Evolutionary conservation across 2,113 vertebrate species (phyloP).

Genomic region (Fukomys damarensis): DNA sequence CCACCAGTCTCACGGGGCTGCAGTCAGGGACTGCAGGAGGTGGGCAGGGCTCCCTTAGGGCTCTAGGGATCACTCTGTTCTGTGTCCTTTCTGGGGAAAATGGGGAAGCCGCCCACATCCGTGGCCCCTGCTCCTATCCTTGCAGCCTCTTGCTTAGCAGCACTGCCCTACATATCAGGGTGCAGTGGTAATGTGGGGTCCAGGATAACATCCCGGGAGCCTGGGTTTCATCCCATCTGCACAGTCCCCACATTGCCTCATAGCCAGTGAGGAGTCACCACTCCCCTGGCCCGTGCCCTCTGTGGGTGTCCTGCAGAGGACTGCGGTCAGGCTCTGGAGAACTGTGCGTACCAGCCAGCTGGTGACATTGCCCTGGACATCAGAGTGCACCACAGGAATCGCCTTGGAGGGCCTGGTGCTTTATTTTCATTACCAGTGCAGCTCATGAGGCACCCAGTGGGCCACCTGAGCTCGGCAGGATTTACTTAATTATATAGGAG

Average conservation of each 20-base stretch:
- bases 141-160: no score
- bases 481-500: background rate
- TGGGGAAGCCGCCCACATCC: fast-evolving
- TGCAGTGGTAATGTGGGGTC: fast-evolving
- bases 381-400: background rate
- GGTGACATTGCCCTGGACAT: fast-evolving
- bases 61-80: background rate
- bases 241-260: background rate
- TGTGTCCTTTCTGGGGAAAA: background rate
- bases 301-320: fast-evolving
- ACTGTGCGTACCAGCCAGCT: background rate
- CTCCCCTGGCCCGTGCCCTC: background rate
- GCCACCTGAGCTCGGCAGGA: background rate
- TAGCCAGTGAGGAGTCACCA: background rate
- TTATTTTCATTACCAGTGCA: slow-evolving; percentile 43
- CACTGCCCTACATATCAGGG: background rate
- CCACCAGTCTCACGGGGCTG: background rate
- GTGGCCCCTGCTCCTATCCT: fast-evolving
- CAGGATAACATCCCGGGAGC: background rate
- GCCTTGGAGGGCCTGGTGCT: background rate
- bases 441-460: background rate
- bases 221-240: background rate
- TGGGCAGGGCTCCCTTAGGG: background rate
- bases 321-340: background rate
- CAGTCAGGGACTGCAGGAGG: background rate